Conservation (phyloP, 1,140 invertebrate genomes). For the Arion vulgaris region DNA sequence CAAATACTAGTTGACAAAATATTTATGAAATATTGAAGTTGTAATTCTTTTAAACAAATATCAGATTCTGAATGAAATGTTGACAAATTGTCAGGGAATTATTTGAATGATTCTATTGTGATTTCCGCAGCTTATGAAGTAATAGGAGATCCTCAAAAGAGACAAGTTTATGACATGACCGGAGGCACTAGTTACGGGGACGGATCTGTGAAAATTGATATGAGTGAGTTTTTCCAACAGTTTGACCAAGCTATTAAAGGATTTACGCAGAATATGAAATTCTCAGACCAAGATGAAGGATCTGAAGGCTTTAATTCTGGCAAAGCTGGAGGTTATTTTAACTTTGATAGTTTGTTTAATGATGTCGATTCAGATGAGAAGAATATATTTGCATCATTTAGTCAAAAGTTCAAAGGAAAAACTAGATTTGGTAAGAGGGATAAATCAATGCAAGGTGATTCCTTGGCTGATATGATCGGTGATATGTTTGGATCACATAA, state of each 20-base stretch:
- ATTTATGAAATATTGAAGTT: too few species aligned
- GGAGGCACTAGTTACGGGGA: constrained; percentile 75
- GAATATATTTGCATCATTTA: constrained; percentile 43
- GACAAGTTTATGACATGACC: constrained; percentile 93
- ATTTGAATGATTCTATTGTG: too few species aligned
- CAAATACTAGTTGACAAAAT: too few species aligned
- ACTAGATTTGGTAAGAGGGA: not conserved
- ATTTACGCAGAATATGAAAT: too few species aligned
- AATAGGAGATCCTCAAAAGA: constrained; percentile 91
- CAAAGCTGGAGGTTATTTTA: constrained; percentile 54
- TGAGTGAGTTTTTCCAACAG: constrained; percentile 66
- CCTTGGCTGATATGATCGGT: constrained; percentile 37
- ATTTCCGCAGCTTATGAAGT: constrained; percentile 89
- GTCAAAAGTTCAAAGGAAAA: constrained; percentile 31
- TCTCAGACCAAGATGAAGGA: not conserved
- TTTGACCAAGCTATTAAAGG: constrained; percentile 60
- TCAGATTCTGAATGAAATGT: too few species aligned
- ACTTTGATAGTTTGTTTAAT: constrained; percentile 65
- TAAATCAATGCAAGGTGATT: not conserved
- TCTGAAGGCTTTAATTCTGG: constrained; percentile 50
- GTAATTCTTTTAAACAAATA: too few species aligned
- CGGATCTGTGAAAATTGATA: constrained; percentile 58
- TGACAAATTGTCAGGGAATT: too few species aligned
- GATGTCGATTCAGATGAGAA: constrained; percentile 55
- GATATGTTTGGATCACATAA: not conserved